A percentile compares a stretch with the other conserved stretches of the same genome.
These are phyloP conservation scores for Hestina assimilis DNA, from an alignment of 1,140 invertebrate genomes.

Conservation along the genomic window DNA sequence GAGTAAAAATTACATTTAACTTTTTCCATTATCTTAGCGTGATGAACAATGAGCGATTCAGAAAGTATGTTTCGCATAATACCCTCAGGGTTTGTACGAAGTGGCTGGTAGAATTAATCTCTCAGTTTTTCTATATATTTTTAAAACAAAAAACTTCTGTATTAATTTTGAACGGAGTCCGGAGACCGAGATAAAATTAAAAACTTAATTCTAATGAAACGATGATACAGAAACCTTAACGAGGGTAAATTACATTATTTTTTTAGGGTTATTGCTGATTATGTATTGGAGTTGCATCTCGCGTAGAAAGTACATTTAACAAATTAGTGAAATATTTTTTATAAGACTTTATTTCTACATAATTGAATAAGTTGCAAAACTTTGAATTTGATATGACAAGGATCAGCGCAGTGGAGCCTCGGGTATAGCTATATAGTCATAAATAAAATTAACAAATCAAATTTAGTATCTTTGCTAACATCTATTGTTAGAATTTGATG, in stretches of 20 bases:
- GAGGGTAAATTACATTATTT: slow-evolving; percentile 9
- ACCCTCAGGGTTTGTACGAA: slow-evolving; percentile 1
- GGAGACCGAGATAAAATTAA: slow-evolving; percentile 7
- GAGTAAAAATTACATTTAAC: slow-evolving; percentile 1
- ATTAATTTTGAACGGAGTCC: slow-evolving; percentile 6
- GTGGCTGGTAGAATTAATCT: not conserved
- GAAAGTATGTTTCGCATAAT: slow-evolving; percentile 8
- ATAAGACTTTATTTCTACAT: too few species aligned
- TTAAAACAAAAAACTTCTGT: slow-evolving; percentile 4
- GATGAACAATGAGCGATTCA: not conserved
- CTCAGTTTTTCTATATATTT: not conserved
- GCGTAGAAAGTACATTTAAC: too few species aligned
- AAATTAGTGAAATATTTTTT: too few species aligned
- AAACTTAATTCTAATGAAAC: slow-evolving; percentile 10
- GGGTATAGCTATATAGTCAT: too few species aligned
- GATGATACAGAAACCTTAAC: slow-evolving; percentile 11
- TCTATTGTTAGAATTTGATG: too few species aligned
- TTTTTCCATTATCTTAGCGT: slow-evolving; percentile 6
- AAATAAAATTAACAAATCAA: too few species aligned
- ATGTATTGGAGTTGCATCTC: not conserved
- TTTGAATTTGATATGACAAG: too few species aligned
- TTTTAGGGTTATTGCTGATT: not conserved
- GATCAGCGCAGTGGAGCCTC: too few species aligned
- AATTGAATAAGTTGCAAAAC: too few species aligned
- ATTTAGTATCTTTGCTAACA: too few species aligned